Percentiles rank a stretch among this genome's conserved stretches.
Evolutionary conservation across 2,113 vertebrate species (phyloP).

Genomic region (Pithys albifrons): DNA sequence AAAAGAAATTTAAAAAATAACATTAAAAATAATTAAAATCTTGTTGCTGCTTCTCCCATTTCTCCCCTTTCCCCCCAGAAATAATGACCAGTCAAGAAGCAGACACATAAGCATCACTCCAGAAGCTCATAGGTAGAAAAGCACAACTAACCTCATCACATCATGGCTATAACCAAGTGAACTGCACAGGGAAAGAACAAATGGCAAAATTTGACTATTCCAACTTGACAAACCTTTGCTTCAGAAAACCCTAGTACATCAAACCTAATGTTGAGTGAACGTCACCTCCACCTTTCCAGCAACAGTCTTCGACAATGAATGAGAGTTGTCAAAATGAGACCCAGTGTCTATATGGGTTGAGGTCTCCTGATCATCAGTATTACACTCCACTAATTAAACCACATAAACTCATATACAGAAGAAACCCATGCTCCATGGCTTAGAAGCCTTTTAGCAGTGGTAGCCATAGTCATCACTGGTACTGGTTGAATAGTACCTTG

Average conservation of each 20-base stretch:
- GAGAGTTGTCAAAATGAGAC: background rate
- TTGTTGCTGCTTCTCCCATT: background rate
- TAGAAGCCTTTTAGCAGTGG: background rate
- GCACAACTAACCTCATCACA: background rate
- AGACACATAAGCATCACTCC: background rate
- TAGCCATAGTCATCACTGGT: background rate
- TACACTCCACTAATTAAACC: background rate
- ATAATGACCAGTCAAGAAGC: accelerated
- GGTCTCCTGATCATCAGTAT: background rate
- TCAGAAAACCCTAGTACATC: background rate
- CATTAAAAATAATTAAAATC: background rate
- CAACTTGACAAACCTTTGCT: background rate
- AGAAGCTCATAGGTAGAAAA: background rate
- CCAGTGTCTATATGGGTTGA: background rate
- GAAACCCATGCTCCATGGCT: background rate
- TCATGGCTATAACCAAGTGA: background rate
- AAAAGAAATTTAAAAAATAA: background rate
- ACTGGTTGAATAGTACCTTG: background rate
- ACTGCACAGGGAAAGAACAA: background rate
- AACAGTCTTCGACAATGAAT: background rate
- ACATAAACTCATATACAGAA: background rate
- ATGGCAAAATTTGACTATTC: background rate
- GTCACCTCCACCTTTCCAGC: background rate
- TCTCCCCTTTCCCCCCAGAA: background rate
- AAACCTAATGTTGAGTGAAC: background rate